Evolutionary conservation across 2,888 invertebrate species (phyloP), one percentile per base, ranked within the genome.

Genomic region (Sesia bembeciformis): DNA sequence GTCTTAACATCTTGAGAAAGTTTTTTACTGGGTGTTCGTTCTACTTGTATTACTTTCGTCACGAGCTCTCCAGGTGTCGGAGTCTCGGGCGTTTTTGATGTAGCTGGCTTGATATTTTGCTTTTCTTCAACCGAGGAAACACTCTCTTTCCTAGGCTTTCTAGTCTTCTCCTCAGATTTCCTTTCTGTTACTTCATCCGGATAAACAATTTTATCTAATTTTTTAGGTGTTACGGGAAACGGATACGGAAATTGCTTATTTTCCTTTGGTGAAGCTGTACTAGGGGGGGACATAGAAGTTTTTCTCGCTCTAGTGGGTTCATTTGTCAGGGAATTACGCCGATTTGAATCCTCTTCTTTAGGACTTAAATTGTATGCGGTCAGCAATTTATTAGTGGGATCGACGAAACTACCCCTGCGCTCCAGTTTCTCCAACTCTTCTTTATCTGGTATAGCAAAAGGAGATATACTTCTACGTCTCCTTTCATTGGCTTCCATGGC

Each of bases 381-480:
- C 1, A 90, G 67, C 43, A 90, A 67, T 69, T 90, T 90, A 66
- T 87, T 90, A 41, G 76, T 76, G 4, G 90, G 90, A 71, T 90
- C 88, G 42, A 85, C 81, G 59, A 90, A 90, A 62, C 90, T 90
- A 54, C 88, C 85, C 69, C 86, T 90, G 38, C 89, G 77, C 67
- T 84, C 74, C 46, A 90, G 67, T 55, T 62, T 66, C 54, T 56
- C 62, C 8, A 69, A 52, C 63, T 85, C 88, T 54, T 87, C 87
- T 67, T 82, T 85, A 23, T 84, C 86, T 52, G 78, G 85, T 59
- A 90, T 49, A 8, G 90, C 90, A 68, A 90, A 90, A 4, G 90
- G 90, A 51, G 90, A 90, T 67, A 90, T 86, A 76, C 90, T 90
- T 62, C 90, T 76, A 8, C 90, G 77, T 60, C 90, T 76, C 62